Percentiles rank a stretch among this genome's conserved stretches.
phyloP scores from a whole-genome alignment of 2,888 invertebrate genomes.

The Macaria liturata region DNA sequence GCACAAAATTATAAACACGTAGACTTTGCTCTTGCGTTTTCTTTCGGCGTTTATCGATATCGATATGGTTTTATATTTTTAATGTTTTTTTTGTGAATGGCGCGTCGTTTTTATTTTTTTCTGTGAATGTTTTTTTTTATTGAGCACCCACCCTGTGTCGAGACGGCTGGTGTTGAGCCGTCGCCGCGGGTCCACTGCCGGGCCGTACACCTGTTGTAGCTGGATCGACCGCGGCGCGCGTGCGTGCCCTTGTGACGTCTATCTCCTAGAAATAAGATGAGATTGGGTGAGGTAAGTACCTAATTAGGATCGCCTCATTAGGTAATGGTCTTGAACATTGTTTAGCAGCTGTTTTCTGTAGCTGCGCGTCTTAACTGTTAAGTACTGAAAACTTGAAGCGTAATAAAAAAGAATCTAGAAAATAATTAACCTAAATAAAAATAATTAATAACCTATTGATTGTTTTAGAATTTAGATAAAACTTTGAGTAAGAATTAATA shows the following conservation, averaged over 20 bases:
- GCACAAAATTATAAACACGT: conserved; percentile 46
- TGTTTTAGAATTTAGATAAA: too few species aligned
- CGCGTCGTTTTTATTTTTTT: conserved; percentile 49
- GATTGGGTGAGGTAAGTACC: too few species aligned
- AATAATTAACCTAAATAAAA: too few species aligned
- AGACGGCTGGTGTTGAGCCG: conserved; percentile 37
- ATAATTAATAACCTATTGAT: too few species aligned
- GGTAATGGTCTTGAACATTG: too few species aligned
- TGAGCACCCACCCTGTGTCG: conserved; percentile 12
- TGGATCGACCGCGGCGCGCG: conserved; percentile 79
- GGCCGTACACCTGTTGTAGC: conserved; percentile 59
- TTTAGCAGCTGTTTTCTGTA: too few species aligned
- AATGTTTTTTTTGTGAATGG: conserved; percentile 34
- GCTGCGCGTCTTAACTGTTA: too few species aligned
- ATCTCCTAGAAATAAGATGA: conserved; percentile 42
- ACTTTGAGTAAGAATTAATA: too few species aligned
- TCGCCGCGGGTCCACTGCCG: conserved; percentile 67
- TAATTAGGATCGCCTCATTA: too few species aligned
- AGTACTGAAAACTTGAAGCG: too few species aligned
- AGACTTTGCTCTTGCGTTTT: conserved; percentile 40
- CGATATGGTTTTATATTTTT: neutral
- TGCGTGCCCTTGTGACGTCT: conserved; percentile 80
- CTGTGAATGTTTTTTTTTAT: conserved; percentile 36
- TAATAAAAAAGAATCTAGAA: too few species aligned
- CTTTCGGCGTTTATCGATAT: conserved; percentile 46